Conservation (phyloP, 2,888 invertebrate genomes). For the Uropetala carovei region DNA sequence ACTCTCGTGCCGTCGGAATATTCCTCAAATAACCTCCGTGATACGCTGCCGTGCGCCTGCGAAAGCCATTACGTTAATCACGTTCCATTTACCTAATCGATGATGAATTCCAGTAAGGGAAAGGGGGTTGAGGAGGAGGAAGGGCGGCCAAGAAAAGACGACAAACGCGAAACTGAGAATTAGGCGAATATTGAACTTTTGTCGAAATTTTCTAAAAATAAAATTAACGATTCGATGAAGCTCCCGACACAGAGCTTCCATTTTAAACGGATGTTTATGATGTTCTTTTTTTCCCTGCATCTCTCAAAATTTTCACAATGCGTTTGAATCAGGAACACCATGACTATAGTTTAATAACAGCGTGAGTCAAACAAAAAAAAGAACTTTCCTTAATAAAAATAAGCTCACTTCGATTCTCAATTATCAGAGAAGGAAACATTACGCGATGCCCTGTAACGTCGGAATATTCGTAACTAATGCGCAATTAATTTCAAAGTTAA, state of each 20-base stretch:
- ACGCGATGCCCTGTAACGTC: no score
- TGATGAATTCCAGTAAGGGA: background rate
- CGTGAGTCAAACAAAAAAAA: no score
- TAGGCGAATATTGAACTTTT: conserved; percentile 29
- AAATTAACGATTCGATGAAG: background rate
- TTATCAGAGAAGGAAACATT: no score
- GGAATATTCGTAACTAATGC: no score
- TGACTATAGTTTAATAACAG: no score
- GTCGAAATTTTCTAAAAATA: conserved; percentile 18
- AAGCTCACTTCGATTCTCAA: no score
- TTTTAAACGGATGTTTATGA: no score
- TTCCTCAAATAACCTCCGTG: background rate
- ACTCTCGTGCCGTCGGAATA: background rate
- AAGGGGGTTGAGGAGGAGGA: background rate
- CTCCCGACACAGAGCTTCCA: background rate
- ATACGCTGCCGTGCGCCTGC: conserved; percentile 4
- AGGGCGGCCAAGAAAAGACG: background rate
- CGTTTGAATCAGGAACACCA: no score
- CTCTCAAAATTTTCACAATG: no score
- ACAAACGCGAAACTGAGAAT: conserved; percentile 4
- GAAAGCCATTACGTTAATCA: conserved; percentile 50
- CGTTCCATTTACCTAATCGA: conserved; percentile 42
- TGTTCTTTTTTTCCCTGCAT: no score
- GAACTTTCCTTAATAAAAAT: no score
- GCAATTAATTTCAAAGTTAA: no score